phyloP scores from a whole-genome alignment of 1,140 invertebrate species.

The Phthorimaea operculella region DNA sequence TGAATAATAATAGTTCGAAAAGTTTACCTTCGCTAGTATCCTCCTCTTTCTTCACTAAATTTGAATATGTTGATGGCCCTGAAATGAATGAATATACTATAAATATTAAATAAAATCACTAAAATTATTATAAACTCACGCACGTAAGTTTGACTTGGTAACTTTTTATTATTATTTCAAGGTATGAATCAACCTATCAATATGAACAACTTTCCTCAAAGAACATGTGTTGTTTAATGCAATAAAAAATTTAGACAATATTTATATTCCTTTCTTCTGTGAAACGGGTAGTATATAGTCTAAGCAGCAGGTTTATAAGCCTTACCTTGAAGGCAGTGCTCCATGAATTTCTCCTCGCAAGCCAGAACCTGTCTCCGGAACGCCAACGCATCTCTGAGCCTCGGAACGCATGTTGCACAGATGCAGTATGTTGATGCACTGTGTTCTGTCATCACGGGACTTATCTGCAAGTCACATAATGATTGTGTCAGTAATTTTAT shows the following conservation, averaged over 20 bases:
- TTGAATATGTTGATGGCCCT: neutral
- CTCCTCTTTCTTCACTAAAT: neutral
- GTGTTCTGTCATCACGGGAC: neutral
- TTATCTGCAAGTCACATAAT: constrained; percentile 12
- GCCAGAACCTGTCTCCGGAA: constrained; percentile 45
- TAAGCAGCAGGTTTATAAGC: no score
- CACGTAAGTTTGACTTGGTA: no score
- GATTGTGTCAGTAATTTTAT: neutral
- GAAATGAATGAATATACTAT: neutral
- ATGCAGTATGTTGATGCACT: constrained; percentile 13
- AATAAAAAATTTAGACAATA: no score
- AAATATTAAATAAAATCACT: no score
- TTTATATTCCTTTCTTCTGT: no score
- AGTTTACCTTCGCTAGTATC: neutral
- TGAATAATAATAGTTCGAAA: neutral
- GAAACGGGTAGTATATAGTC: no score
- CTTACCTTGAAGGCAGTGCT: constrained; percentile 1
- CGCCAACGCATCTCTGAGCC: constrained; percentile 35
- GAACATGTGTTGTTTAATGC: no score
- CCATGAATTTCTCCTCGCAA: constrained; percentile 41
- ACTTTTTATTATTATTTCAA: no score
- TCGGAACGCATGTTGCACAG: constrained; percentile 42
- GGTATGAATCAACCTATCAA: no score
- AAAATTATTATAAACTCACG: no score
- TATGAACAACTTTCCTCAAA: no score